phyloP scores from a whole-genome alignment of 2,113 vertebrate genomes.

The Eubucco bourcierii region DNA sequence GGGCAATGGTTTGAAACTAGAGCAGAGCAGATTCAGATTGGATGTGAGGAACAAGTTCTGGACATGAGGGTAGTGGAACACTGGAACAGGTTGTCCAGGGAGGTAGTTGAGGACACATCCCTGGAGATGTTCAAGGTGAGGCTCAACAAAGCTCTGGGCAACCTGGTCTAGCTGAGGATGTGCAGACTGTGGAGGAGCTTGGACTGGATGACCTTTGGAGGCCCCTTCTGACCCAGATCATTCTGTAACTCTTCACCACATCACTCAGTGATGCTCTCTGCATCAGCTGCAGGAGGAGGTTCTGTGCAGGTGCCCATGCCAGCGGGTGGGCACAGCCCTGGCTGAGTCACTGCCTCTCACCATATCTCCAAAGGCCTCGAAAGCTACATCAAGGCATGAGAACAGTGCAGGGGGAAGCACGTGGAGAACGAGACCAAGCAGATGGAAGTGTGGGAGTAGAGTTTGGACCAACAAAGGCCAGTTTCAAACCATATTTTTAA shows the following conservation, averaged over 20 bases:
- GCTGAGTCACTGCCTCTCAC: background rate
- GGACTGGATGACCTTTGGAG: no score
- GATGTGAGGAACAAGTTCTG: no score
- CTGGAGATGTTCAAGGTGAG: no score
- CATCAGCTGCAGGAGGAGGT: background rate
- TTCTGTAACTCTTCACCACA: background rate
- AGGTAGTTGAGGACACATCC: no score
- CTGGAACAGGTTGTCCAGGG: no score
- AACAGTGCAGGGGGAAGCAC: background rate
- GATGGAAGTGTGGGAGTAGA: background rate
- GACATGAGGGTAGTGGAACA: no score
- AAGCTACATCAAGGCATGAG: background rate
- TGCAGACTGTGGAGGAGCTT: no score
- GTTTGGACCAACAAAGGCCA: background rate
- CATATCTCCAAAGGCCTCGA: background rate
- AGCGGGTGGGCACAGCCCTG: background rate
- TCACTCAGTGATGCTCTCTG: accelerated
- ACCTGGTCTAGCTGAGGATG: no score
- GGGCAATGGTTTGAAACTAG: no score
- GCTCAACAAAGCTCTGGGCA: no score
- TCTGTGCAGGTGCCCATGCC: background rate
- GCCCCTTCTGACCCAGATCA: no score
- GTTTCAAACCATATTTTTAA: slow-evolving; percentile 46
- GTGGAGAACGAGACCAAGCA: background rate
- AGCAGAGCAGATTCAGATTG: no score